Percentiles rank a stretch among this genome's conserved stretches.
Conservation (phyloP, 2,888 invertebrate genomes). For the Coelopa pilipes region DNA sequence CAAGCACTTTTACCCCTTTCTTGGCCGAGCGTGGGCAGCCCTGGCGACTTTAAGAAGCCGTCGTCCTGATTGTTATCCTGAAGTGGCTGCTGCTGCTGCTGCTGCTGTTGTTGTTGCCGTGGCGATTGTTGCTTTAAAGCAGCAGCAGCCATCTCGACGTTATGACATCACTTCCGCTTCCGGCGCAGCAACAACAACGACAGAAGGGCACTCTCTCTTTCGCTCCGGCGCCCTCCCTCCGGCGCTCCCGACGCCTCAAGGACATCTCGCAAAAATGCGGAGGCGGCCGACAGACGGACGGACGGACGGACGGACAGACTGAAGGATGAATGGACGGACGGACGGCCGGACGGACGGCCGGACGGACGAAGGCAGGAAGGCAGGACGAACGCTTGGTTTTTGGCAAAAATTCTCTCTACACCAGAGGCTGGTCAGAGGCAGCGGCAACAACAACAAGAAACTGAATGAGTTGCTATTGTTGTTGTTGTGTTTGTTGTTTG, state of each 20-base stretch:
- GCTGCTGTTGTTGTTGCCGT: not conserved
- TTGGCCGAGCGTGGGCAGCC: not conserved
- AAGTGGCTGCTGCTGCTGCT: too few species aligned
- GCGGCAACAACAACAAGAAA: constrained; percentile 6
- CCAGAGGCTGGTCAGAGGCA: not conserved
- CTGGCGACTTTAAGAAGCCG: not conserved
- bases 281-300: not conserved
- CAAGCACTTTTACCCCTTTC: constrained; percentile 11
- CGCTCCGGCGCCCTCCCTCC: too few species aligned
- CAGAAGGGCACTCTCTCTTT: not conserved
- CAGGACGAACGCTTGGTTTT: not conserved
- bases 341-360: not conserved
- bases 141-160: constrained; percentile 10
- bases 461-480: not conserved
- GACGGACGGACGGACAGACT: constrained; percentile 1
- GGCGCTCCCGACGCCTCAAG: constrained; percentile 21
- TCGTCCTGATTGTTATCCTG: not conserved
- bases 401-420: not conserved
- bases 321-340: constrained; percentile 9
- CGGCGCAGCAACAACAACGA: not conserved
- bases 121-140: not conserved
- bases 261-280: constrained; percentile 27
- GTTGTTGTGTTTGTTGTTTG: too few species aligned
- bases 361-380: not conserved
- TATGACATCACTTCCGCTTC: constrained; percentile 24